Evolutionary conservation across 1,140 invertebrate species (phyloP), one percentile per base, ranked within the genome.

Genomic region (Aporrectodea caliginosa): DNA sequence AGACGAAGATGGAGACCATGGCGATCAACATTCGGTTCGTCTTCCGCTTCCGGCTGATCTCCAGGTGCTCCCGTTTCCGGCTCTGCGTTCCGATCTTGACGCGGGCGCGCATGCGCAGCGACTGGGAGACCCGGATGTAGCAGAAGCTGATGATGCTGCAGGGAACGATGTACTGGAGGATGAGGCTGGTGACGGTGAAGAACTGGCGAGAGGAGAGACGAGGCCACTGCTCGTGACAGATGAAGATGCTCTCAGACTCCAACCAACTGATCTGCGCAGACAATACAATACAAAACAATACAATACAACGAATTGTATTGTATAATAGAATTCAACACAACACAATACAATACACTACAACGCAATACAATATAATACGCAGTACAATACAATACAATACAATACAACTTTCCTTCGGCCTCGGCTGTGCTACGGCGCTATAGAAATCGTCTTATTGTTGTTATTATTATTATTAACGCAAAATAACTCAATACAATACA

Each of bases 1-100:
- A 90, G 0, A 95, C 93, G 87, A 99, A 99, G 35, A 98, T 95
- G 0, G 92, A 91, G 0, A 98, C 97, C 96, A 99, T 99, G 0
- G 95, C 93, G 81, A 98, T 97, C 14, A 99, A 90, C 97, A 99
- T 99, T 81, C 94, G 91, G 82, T 92, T 92, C 27, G 91, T 92
- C 71, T 90, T 82, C 81, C 95, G 93, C 22, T 95, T 96, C 72
- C 93, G 89, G 81, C 91, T 83, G 31, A 88, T 87, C 81, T 89
- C 88, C 80, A 86, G 81, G 82, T 87, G 84, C 71, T 88, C 87
- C 75, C 85, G 91, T 89, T 83, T 84, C 2, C 35, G 0, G 79
- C 85, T 81, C 83, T 87, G 85, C 73, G 88, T 86, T 88, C 85
- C 93, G 12, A 88, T 85, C 31, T 83, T 84, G 73, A 83, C 84